phyloP scores from a whole-genome alignment of 37 sponge, comb jelly and placozoan genomes.

The Corticium candelabrum region DNA sequence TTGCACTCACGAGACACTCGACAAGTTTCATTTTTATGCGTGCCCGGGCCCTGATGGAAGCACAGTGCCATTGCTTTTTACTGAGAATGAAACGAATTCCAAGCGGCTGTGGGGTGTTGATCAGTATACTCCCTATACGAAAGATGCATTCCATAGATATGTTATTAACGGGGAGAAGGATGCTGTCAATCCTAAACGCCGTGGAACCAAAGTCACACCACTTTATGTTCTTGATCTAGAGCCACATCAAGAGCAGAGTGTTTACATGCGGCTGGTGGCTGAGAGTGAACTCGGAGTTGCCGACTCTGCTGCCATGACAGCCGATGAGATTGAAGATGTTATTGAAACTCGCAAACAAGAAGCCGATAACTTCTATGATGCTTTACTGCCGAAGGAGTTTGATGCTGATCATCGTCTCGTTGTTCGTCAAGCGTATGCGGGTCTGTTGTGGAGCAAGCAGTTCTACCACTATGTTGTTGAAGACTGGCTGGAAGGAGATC shows the following conservation, averaged over 20 bases:
- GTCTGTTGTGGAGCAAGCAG: slow-evolving; percentile 92
- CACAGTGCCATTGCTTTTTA: slow-evolving; percentile 68
- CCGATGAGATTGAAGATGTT: slow-evolving; percentile 29
- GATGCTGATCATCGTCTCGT: slow-evolving; percentile 38
- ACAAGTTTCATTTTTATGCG: slow-evolving; percentile 47
- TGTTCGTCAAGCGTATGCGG: slow-evolving; percentile 84
- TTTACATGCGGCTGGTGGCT: slow-evolving; percentile 50
- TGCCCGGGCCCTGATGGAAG: slow-evolving; percentile 31
- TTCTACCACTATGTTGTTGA: slow-evolving; percentile 88
- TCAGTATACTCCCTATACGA: slow-evolving; percentile 62
- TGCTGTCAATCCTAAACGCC: slow-evolving; percentile 51
- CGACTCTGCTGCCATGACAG: not conserved
- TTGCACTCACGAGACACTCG: slow-evolving; percentile 69
- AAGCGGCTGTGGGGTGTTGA: slow-evolving; percentile 37
- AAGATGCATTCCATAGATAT: slow-evolving; percentile 89
- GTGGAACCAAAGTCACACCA: slow-evolving; percentile 74
- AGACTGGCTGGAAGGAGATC: slow-evolving; percentile 85
- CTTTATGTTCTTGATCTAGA: slow-evolving; percentile 62
- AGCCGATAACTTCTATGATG: slow-evolving; percentile 66
- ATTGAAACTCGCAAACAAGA: slow-evolving; percentile 48
- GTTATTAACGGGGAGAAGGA: slow-evolving; percentile 52
- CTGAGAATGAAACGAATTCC: slow-evolving; percentile 91
- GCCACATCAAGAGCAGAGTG: slow-evolving; percentile 28
- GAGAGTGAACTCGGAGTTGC: slow-evolving; percentile 8
- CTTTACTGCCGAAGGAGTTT: slow-evolving; percentile 16